Conservation (phyloP, 2,888 invertebrate genomes). For the Beris chalybata region DNA sequence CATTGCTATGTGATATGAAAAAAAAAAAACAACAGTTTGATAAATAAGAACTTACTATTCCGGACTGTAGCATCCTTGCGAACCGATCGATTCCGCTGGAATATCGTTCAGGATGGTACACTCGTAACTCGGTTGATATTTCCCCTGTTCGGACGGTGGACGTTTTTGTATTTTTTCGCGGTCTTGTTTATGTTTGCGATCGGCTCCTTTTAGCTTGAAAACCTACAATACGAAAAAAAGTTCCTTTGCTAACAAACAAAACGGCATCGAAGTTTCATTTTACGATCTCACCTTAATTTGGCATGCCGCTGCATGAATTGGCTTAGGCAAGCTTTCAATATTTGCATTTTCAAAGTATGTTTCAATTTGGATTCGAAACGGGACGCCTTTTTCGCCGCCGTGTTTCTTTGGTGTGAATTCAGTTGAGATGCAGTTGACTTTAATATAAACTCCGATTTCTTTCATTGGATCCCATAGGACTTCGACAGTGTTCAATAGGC, state of each 20-base stretch:
- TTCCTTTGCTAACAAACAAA: neutral
- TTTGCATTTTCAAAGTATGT: constrained; percentile 62
- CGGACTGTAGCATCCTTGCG: constrained; percentile 54
- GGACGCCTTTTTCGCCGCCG: constrained; percentile 97
- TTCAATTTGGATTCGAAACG: constrained; percentile 93
- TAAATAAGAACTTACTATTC: constrained; percentile 52
- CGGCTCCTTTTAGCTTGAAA: constrained; percentile 92
- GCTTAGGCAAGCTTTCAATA: constrained; percentile 54
- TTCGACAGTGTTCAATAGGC: constrained; percentile 77
- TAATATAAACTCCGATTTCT: constrained; percentile 92
- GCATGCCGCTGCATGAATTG: constrained; percentile 93
- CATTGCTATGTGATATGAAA: constrained; percentile 21
- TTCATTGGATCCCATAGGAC: constrained; percentile 96
- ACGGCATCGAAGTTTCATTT: constrained; percentile 48
- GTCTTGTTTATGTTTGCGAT: constrained; percentile 96
- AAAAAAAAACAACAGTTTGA: neutral
- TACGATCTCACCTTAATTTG: constrained; percentile 82
- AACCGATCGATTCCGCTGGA: constrained; percentile 55
- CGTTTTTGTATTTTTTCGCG: constrained; percentile 89
- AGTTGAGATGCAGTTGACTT: constrained; percentile 96
- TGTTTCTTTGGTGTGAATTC: constrained; percentile 98
- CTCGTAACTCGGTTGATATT: constrained; percentile 94
- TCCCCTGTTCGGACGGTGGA: constrained; percentile 80
- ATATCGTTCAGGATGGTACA: constrained; percentile 92
- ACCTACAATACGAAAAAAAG: constrained; percentile 55